These are phyloP conservation scores for Mythimna impura DNA, from an alignment of 2,888 invertebrate species.

Conservation along the genomic window DNA sequence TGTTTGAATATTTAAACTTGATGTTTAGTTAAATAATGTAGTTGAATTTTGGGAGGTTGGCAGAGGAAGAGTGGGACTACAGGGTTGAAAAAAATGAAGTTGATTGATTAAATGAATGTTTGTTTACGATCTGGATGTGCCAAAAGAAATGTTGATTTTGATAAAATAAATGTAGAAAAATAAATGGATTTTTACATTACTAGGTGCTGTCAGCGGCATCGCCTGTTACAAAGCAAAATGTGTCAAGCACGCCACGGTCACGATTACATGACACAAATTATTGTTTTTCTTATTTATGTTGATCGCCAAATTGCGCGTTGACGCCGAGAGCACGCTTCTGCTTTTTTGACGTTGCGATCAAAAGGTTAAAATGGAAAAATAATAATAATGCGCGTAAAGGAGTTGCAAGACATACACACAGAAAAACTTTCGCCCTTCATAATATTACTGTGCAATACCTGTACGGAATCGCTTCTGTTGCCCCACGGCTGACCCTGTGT, in stretches of 20 bases:
- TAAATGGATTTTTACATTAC: neutral
- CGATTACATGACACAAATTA: too few relatives aligned
- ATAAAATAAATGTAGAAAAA: constrained; percentile 28
- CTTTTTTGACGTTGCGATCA: too few relatives aligned
- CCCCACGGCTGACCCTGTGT: constrained; percentile 86
- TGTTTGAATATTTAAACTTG: constrained; percentile 22
- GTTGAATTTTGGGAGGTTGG: neutral
- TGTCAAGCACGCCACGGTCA: too few relatives aligned
- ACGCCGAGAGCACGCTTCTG: too few relatives aligned
- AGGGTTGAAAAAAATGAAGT: neutral
- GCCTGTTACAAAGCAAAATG: neutral
- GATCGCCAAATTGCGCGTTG: too few relatives aligned
- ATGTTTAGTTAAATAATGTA: constrained; percentile 8
- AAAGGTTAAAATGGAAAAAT: too few relatives aligned
- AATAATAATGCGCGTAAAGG: too few relatives aligned
- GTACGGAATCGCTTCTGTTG: constrained; percentile 88
- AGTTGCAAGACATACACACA: too few relatives aligned
- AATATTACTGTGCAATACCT: constrained; percentile 75
- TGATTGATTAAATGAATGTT: constrained; percentile 24
- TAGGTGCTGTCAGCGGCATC: neutral
- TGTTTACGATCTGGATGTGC: constrained; percentile 5
- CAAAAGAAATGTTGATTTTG: neutral
- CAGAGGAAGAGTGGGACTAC: neutral
- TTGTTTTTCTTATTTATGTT: too few relatives aligned
- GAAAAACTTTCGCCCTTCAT: neutral